Conservation (phyloP, 2,113 vertebrate species). For the Tamias sibiricus region DNA sequence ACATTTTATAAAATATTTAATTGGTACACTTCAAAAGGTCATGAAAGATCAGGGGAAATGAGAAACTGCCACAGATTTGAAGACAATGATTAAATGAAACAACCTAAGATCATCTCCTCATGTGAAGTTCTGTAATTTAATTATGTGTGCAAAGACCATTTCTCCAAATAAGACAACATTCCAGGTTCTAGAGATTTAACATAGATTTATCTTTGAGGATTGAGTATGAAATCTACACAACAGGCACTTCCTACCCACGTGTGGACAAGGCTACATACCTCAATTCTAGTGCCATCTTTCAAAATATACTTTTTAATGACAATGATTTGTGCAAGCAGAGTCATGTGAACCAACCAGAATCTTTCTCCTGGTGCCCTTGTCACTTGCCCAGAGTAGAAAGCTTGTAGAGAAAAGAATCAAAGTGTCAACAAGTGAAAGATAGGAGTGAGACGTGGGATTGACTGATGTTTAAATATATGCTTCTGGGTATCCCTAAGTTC, state of each 20-base stretch:
- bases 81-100: neutral
- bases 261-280: neutral
- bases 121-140: neutral
- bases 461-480: neutral
- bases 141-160: neutral
- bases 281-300: neutral
- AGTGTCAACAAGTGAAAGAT: neutral
- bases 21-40: neutral
- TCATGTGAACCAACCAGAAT: neutral
- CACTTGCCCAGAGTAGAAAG: neutral
- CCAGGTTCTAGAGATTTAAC: neutral
- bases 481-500: neutral
- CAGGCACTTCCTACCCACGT: neutral
- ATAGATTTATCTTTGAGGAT: neutral
- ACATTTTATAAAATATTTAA: neutral
- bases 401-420: neutral
- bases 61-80: neutral
- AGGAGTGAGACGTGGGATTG: neutral
- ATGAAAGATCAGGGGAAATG: neutral
- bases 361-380: neutral
- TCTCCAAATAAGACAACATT: neutral
- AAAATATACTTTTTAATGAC: neutral
- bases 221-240: neutral
- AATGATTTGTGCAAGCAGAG: neutral
- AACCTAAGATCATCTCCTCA: neutral